Evolutionary conservation across 2,888 invertebrate genomes (phyloP).

Genomic region (Acleris literana): DNA sequence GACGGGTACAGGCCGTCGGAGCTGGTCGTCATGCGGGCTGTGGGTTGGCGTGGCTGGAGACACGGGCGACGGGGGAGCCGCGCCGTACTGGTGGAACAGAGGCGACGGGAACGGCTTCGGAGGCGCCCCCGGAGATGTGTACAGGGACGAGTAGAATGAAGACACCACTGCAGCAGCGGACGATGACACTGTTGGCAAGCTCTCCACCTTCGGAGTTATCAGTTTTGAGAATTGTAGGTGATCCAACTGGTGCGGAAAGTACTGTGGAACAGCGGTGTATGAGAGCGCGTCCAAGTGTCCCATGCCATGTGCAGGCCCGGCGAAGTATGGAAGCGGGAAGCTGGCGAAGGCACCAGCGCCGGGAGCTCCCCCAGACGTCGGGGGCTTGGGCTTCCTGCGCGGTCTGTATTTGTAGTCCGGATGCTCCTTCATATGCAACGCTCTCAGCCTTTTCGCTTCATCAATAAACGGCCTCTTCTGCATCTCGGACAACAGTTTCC

Average conservation of each 20-base stretch:
- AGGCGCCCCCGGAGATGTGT: slow-evolving; percentile 81
- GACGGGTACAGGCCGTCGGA: slow-evolving; percentile 88
- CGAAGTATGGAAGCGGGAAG: slow-evolving; percentile 86
- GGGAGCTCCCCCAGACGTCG: slow-evolving; percentile 78
- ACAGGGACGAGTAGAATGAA: slow-evolving; percentile 87
- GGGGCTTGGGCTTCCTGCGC: slow-evolving; percentile 91
- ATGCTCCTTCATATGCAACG: slow-evolving; percentile 95
- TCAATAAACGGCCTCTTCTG: slow-evolving; percentile 97
- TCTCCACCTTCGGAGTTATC: slow-evolving; percentile 77
- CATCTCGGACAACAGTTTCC: slow-evolving; percentile 93
- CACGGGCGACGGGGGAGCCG: slow-evolving; percentile 73
- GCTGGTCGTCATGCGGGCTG: slow-evolving; percentile 83
- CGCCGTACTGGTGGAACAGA: slow-evolving; percentile 80
- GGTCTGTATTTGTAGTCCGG: slow-evolving; percentile 96
- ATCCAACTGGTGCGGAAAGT: slow-evolving; percentile 90
- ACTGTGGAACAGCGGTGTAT: slow-evolving; percentile 87
- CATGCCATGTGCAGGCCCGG: slow-evolving; percentile 83
- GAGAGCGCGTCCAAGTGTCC: slow-evolving; percentile 84
- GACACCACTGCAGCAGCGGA: slow-evolving; percentile 85
- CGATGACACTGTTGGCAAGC: slow-evolving; percentile 67
- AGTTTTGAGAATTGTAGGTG: slow-evolving; percentile 85
- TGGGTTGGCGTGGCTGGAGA: slow-evolving; percentile 74
- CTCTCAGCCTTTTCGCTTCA: slow-evolving; percentile 94
- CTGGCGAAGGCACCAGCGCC: slow-evolving; percentile 85
- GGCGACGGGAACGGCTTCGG: slow-evolving; percentile 81